These are phyloP conservation scores for Paracanthobrama guichenoti DNA, from an alignment of 2,113 vertebrate species.

Conservation along the genomic window DNA sequence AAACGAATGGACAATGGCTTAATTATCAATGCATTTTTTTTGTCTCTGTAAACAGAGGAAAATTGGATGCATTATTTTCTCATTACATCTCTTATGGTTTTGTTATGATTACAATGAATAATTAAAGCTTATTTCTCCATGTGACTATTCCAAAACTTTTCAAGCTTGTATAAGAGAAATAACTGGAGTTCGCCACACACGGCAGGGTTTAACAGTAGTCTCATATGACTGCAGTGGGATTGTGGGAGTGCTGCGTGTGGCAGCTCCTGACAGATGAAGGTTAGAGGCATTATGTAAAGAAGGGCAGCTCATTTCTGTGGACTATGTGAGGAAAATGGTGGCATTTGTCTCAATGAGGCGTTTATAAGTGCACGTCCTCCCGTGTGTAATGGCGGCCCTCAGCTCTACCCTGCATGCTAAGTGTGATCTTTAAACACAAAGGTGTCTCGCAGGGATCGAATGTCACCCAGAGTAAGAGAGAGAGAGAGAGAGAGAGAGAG, in stretches of 20 bases:
- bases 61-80: background rate
- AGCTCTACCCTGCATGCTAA: constrained; percentile 43
- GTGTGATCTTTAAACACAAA: constrained; percentile 57
- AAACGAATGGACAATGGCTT: background rate
- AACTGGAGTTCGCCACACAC: background rate
- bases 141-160: background rate
- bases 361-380: constrained; percentile 41
- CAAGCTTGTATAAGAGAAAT: background rate
- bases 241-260: constrained; percentile 34
- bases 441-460: constrained; percentile 46
- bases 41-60: background rate
- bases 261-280: constrained; percentile 50
- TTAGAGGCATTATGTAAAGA: constrained; percentile 47
- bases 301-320: constrained; percentile 33
- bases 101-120: background rate
- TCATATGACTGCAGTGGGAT: constrained; percentile 26
- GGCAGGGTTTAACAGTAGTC: background rate
- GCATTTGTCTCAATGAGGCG: constrained; percentile 44
- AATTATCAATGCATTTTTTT: background rate
- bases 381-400: constrained; percentile 26
- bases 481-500: background rate
- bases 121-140: constrained; percentile 1
- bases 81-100: background rate
- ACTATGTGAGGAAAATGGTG: constrained; percentile 18
- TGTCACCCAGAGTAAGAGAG: background rate